Conservation (phyloP, 2,113 vertebrate species). For the Lophius piscatorius region DNA sequence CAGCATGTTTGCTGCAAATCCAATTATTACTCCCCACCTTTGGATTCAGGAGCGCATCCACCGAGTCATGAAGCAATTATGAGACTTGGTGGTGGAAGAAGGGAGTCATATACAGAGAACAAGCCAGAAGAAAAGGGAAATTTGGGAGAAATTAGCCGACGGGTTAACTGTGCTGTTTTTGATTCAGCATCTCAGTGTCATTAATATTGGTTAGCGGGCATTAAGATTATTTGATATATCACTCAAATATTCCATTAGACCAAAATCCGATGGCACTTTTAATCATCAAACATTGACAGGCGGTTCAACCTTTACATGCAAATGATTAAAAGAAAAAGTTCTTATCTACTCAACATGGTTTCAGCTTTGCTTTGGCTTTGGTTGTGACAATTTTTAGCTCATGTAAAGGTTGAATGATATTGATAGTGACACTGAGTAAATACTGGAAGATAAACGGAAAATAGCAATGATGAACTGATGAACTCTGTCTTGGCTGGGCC, state of each 20-base stretch:
- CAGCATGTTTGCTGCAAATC: constrained; percentile 89
- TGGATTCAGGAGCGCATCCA: constrained; percentile 85
- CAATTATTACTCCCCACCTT: constrained; percentile 88
- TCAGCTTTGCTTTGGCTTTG: no score
- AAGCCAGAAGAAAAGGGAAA: constrained; percentile 29
- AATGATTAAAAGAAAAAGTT: background rate
- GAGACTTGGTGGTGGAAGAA: constrained; percentile 67
- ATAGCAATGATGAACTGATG: no score
- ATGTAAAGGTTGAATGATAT: no score
- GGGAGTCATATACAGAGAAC: constrained; percentile 43
- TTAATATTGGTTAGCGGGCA: constrained; percentile 57
- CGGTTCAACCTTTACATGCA: background rate
- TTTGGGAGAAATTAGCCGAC: constrained; percentile 67
- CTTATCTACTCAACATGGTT: no score
- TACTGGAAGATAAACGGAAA: no score
- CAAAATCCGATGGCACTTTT: background rate
- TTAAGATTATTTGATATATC: constrained; percentile 63
- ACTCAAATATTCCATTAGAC: constrained; percentile 15
- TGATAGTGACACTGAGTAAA: no score
- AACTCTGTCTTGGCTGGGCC: no score
- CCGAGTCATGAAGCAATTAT: constrained; percentile 87
- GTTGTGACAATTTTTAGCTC: no score
- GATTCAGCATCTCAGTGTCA: constrained; percentile 56
- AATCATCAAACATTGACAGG: background rate
- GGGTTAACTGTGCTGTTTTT: constrained; percentile 81